Evolutionary conservation across 2,797 vertebrate species (phyloP), one percentile per base, ranked within the genome.

Genomic region (Chaetophractus vellerosus): DNA sequence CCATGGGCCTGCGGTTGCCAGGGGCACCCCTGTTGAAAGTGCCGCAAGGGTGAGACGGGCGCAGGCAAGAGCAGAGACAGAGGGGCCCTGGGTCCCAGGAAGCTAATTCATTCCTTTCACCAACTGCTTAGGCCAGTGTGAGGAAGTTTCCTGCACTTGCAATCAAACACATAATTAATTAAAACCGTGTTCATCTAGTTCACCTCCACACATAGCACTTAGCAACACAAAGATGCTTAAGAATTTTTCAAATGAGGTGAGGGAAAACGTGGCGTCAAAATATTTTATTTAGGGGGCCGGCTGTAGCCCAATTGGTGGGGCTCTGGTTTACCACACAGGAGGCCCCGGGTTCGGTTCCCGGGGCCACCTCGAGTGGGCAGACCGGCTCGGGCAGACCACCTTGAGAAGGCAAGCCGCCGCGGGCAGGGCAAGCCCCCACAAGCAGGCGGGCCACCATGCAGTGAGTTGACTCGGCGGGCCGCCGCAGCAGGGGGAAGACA

Each of bases 201-300:
- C 12, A 41, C 12, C n/a, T n/a, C 79, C 57, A 4, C 11, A 71
- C 11, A 59, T 6, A 31, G 52, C 87, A 55, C 52, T 55, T 55
- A 55, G 52, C 50, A 84, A 66, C 94, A 82, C 45, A 81, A 0
- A 50, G 38, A 74, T 18, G 11, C 33, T 38, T 68, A 84, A 4
- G 33, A 41, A 28, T 71, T 72, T 94, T 91, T 64, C 63, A 88
- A 81, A 81, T 76, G 12, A 85, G 61, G 16, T 87, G 28, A 89
- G 63, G 69, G 38, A 93, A 94, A 83, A 90, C 19, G 55, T 83
- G 41, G 69, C 6, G 63, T 74, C 24, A 87, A 86, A 94, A 83
- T 80, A 75, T 64, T 45, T 72, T 92, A 45, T 45, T 45, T 38
- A 38, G 3, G 4, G 3, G 6, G 38, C 38, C 6, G 6, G 38